Percentiles rank a stretch among this genome's conserved stretches.
Evolutionary conservation across 2,113 vertebrate species (phyloP).

Genomic region (Psittacara wagleri): DNA sequence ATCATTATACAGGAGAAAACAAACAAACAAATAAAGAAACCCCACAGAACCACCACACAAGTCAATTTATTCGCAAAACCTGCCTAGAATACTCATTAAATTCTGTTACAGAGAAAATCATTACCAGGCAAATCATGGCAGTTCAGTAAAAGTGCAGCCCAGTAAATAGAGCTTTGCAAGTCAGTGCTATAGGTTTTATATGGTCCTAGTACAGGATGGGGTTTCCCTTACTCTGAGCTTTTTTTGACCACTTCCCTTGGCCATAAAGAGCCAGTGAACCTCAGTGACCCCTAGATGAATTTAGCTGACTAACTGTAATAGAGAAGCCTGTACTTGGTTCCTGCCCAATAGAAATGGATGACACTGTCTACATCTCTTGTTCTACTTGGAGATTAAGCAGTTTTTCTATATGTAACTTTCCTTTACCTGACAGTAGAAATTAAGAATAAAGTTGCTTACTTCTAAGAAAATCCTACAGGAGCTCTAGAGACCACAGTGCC

Average conservation of each 20-base stretch:
- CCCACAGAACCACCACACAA: neutral
- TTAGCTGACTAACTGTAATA: neutral
- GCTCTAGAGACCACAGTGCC: neutral
- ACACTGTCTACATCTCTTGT: rapidly evolving
- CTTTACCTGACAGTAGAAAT: neutral
- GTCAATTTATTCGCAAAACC: neutral
- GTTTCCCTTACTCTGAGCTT: neutral
- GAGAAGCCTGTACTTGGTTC: neutral
- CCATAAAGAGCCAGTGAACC: neutral
- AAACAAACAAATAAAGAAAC: no score
- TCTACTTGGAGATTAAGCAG: neutral
- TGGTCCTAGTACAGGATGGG: neutral
- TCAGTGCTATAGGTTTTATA: neutral
- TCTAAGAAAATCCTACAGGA: neutral
- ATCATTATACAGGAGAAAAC: neutral
- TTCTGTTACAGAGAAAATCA: neutral
- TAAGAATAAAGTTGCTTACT: neutral
- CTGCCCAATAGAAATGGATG: neutral
- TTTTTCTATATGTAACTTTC: neutral
- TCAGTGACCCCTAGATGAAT: neutral
- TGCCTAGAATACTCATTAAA: neutral
- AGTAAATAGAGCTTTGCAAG: neutral
- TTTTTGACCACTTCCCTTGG: neutral
- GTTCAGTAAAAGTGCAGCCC: neutral
- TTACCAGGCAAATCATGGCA: neutral